phyloP scores from a whole-genome alignment of 1,140 invertebrate species.

The Papilio dardanus region DNA sequence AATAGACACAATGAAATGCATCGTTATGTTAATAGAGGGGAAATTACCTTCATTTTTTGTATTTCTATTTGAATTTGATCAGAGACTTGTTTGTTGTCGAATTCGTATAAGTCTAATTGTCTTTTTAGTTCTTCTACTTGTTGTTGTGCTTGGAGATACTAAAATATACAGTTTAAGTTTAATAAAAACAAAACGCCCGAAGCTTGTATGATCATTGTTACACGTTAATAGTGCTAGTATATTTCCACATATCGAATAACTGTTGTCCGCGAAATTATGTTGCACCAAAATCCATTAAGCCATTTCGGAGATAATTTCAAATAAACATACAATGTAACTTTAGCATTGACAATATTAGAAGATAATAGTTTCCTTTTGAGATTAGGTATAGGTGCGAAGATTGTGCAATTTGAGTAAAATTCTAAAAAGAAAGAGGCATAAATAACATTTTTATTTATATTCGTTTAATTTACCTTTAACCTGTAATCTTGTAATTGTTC shows the following conservation, averaged over 20 bases:
- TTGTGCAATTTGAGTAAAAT: neutral
- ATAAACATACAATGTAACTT: no score
- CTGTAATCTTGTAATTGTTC: conserved; percentile 88
- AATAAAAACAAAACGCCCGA: neutral
- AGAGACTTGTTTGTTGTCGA: conserved; percentile 88
- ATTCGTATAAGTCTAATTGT: conserved; percentile 87
- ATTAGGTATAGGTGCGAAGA: neutral
- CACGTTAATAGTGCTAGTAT: neutral
- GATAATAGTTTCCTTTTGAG: neutral
- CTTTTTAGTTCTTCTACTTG: conserved; percentile 87
- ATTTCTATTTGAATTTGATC: conserved; percentile 90
- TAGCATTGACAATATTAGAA: no score
- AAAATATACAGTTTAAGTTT: conserved; percentile 32
- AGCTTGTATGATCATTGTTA: neutral
- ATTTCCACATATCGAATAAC: no score
- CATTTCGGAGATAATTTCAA: no score
- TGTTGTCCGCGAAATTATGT: no score
- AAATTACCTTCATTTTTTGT: conserved; percentile 86
- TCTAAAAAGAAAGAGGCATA: neutral
- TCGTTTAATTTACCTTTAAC: conserved; percentile 82
- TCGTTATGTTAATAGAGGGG: neutral
- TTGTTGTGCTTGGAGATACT: conserved; percentile 88
- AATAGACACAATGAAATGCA: neutral
- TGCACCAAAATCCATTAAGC: no score
- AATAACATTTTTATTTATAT: neutral